Percentiles rank a stretch among this genome's conserved stretches.
These are phyloP conservation scores for Aphelenchoides avenae DNA, from an alignment of 1,140 invertebrate species.

Conservation along the genomic window DNA sequence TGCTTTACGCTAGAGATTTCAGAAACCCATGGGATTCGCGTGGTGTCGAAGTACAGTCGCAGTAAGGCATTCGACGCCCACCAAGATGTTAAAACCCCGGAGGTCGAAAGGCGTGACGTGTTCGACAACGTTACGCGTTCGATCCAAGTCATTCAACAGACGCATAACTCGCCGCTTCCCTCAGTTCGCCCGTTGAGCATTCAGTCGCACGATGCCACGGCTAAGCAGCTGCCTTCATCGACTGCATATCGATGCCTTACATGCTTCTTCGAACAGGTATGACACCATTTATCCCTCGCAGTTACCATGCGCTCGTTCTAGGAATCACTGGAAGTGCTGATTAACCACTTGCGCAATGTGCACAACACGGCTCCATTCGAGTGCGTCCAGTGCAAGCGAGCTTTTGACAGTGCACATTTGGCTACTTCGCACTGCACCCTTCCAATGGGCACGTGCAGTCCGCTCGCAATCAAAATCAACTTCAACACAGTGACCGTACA, in stretches of 20 bases:
- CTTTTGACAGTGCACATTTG: slow-evolving; percentile 30
- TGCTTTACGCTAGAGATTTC: slow-evolving; percentile 21
- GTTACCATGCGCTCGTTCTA: not conserved
- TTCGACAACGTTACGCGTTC: slow-evolving; percentile 5
- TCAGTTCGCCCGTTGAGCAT: no score
- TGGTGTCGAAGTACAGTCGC: slow-evolving; percentile 58
- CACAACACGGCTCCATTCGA: slow-evolving; percentile 42
- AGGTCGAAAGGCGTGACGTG: slow-evolving; percentile 17
- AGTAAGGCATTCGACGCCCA: slow-evolving; percentile 51
- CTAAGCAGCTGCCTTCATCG: slow-evolving; percentile 3
- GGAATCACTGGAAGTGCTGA: slow-evolving; percentile 38
- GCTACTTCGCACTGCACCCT: slow-evolving; percentile 30
- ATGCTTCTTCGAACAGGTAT: slow-evolving; percentile 42
- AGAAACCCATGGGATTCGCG: slow-evolving; percentile 59
- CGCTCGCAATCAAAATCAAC: slow-evolving; percentile 38
- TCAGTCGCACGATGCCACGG: no score
- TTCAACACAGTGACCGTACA: slow-evolving; percentile 15
- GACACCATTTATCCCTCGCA: not conserved
- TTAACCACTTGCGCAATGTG: slow-evolving; percentile 31
- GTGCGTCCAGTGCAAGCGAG: slow-evolving; percentile 30
- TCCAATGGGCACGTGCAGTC: slow-evolving; percentile 7
- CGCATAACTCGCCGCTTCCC: not conserved
- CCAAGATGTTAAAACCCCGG: slow-evolving; percentile 8
- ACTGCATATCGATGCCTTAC: slow-evolving; percentile 33
- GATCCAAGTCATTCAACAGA: slow-evolving; percentile 9